Evolutionary conservation across 2,888 invertebrate genomes (phyloP).

Genomic region (Rhagophthalmus giganteus): DNA sequence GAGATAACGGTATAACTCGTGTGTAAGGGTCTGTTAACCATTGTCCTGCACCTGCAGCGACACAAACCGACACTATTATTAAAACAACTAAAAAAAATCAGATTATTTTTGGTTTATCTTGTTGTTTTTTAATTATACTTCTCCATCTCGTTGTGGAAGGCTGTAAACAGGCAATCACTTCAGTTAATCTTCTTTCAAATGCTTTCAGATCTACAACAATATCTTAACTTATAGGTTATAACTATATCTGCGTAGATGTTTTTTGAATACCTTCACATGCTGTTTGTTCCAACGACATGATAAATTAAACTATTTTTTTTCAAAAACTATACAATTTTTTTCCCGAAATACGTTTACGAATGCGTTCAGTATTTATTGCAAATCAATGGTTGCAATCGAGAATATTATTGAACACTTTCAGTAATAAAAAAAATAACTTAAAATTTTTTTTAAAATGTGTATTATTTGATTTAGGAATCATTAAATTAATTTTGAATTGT

Average conservation of each 20-base stretch:
- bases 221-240: conserved; percentile 53
- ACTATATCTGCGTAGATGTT: conserved; percentile 29
- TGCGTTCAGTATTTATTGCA: too few species aligned
- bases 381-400: too few species aligned
- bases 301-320: too few species aligned
- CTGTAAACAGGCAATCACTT: conserved; percentile 94
- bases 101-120: too few species aligned
- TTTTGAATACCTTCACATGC: conserved; percentile 79
- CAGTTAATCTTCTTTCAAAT: conserved; percentile 94
- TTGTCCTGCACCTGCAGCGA: conserved; percentile 92
- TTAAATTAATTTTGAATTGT: too few species aligned
- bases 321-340: too few species aligned
- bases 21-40: conserved; percentile 95
- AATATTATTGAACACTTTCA: too few species aligned
- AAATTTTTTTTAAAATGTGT: too few species aligned
- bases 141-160: conserved; percentile 95
- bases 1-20: conserved; percentile 85
- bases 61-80: conserved; percentile 83
- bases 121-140: too few species aligned
- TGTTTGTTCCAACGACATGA: conserved; percentile 83
- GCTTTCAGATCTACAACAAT: conserved; percentile 87
- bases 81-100: conserved; percentile 73
- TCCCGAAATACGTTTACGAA: too few species aligned
- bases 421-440: too few species aligned
- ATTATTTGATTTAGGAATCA: too few species aligned